phyloP scores from a whole-genome alignment of 2,797 vertebrate genomes.

The Cossypha polioptera region DNA sequence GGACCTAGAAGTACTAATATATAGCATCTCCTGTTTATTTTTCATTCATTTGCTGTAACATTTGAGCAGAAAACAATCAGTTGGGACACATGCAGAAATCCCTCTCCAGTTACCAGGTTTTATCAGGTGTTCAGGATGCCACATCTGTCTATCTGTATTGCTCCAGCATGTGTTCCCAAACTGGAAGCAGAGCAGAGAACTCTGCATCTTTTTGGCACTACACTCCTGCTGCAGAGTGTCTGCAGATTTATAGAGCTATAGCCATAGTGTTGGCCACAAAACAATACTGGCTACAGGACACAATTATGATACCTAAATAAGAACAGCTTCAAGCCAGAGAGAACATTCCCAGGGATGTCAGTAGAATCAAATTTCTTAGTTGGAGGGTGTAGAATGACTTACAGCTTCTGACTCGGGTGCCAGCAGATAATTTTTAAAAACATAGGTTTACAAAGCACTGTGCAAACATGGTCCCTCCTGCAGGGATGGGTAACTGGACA shows the following conservation, averaged over 20 bases:
- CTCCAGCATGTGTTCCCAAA: neutral
- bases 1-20: neutral
- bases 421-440: neutral
- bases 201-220: slow-evolving; percentile 19
- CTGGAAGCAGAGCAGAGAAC: neutral
- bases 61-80: neutral
- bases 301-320: slow-evolving; percentile 5
- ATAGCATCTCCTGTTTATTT: neutral
- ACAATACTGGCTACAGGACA: slow-evolving; percentile 45
- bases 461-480: neutral
- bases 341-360: slow-evolving; percentile 9
- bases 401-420: neutral
- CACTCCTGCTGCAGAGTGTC: neutral
- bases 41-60: neutral
- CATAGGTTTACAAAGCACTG: neutral
- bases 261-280: slow-evolving; percentile 38
- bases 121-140: neutral
- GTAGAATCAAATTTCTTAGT: slow-evolving; percentile 1
- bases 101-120: neutral
- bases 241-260: slow-evolving; percentile 59
- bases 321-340: slow-evolving; percentile 33
- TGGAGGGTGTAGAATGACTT: slow-evolving; percentile 34
- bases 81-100: neutral
- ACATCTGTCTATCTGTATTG: neutral
- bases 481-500: neutral